Evolutionary conservation across 2,797 vertebrate genomes (phyloP).

Genomic region (Hapalemur alaotrensis): DNA sequence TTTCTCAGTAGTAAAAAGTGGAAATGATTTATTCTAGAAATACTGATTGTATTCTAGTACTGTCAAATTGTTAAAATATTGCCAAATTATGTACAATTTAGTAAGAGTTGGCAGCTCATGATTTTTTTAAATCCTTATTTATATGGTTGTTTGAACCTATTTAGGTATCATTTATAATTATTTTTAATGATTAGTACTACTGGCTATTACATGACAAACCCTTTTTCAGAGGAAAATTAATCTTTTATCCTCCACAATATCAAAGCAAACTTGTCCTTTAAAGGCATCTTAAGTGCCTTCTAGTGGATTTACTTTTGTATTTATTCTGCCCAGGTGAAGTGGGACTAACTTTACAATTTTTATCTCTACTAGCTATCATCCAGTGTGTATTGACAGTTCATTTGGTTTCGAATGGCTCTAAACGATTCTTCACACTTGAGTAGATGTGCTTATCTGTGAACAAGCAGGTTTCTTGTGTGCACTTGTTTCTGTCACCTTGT

Average conservation of each 20-base stretch:
- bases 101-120: constrained; percentile 2
- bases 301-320: constrained; percentile 12
- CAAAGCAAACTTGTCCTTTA: background rate
- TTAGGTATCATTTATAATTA: constrained; percentile 33
- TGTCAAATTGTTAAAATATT: constrained; percentile 63
- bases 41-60: background rate
- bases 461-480: background rate
- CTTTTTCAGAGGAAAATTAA: constrained; percentile 27
- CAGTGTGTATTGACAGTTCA: background rate
- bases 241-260: background rate
- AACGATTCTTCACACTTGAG: constrained; percentile 1
- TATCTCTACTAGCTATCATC: background rate
- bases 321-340: constrained; percentile 31
- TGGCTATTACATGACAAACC: background rate
- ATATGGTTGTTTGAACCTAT: constrained; percentile 34
- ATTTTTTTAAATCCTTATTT: constrained; percentile 44
- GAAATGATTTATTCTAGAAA: constrained; percentile 48
- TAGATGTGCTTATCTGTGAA: constrained; percentile 46
- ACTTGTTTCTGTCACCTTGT: constrained; percentile 54
- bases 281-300: background rate
- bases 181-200: background rate
- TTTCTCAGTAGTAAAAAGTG: constrained; percentile 32
- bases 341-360: background rate
- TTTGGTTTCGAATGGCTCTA: background rate
- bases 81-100: constrained; percentile 52